Percentiles rank a stretch among this genome's conserved stretches.
Conservation (phyloP, 2,113 vertebrate genomes). For the Mastomys coucha region DNA sequence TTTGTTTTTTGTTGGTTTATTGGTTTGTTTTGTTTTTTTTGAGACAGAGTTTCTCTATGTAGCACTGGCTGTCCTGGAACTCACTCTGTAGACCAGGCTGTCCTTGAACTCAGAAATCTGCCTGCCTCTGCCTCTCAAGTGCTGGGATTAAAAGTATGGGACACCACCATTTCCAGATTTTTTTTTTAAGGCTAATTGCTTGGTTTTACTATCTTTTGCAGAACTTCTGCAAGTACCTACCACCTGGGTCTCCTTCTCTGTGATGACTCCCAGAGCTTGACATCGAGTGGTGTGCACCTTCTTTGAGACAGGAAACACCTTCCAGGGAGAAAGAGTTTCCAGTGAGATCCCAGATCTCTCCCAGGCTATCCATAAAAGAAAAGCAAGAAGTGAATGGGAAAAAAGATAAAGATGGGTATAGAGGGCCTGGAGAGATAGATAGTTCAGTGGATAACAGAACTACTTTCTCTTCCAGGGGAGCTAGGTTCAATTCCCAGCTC, state of each 20-base stretch:
- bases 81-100: neutral
- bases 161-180: neutral
- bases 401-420: neutral
- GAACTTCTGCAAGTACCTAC: slow-evolving; percentile 82
- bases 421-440: neutral
- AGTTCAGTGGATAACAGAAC: neutral
- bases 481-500: neutral
- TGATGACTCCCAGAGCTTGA: slow-evolving; percentile 91
- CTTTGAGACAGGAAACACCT: slow-evolving; percentile 96
- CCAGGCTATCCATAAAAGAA: neutral
- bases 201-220: neutral
- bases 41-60: neutral
- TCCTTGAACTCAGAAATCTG: neutral
- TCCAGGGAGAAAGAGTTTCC: slow-evolving; percentile 52
- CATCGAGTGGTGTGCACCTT: slow-evolving; percentile 97
- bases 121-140: neutral
- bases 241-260: slow-evolving; percentile 92
- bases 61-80: neutral
- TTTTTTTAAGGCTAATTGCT: slow-evolving; percentile 14
- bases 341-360: rapidly evolving
- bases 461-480: neutral
- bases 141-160: neutral
- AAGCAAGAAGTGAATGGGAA: neutral
- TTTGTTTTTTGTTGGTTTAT: neutral
- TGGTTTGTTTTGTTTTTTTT: neutral